phyloP scores from a whole-genome alignment of 1,140 invertebrate genomes.

The Macrobrachium rosenbergii region DNA sequence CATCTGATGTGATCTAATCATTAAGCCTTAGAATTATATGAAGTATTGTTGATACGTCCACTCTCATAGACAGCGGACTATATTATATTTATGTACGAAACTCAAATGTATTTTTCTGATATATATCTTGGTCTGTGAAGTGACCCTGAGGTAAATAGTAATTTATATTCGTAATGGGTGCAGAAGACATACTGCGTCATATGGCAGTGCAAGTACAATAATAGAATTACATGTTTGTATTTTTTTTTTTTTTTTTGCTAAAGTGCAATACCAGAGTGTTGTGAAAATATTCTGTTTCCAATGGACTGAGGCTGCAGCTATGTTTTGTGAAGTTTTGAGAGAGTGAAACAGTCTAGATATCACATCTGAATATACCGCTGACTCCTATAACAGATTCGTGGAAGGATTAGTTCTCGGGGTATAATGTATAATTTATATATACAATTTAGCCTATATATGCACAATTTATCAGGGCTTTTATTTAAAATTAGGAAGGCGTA shows the following conservation, averaged over 20 bases:
- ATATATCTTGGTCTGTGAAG: slow-evolving; percentile 11
- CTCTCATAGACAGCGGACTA: background rate
- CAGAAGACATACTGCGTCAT: slow-evolving; percentile 14
- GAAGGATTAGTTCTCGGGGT: too few relatives aligned
- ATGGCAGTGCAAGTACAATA: slow-evolving; percentile 42
- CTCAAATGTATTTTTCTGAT: slow-evolving; percentile 4
- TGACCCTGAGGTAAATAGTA: slow-evolving; percentile 6
- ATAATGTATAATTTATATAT: too few relatives aligned
- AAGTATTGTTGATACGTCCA: background rate
- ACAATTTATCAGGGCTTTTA: too few relatives aligned
- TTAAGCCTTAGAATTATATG: slow-evolving; percentile 9
- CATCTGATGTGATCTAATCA: background rate
- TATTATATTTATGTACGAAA: slow-evolving; percentile 31
- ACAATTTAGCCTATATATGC: too few relatives aligned
- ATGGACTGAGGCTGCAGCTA: too few relatives aligned
- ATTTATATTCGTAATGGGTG: slow-evolving; percentile 19
- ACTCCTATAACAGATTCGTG: too few relatives aligned
- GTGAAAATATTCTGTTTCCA: too few relatives aligned
- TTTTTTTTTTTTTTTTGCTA: slow-evolving; percentile 33
- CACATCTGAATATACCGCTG: too few relatives aligned
- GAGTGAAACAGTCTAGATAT: too few relatives aligned
- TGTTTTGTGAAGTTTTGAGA: too few relatives aligned
- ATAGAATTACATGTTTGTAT: slow-evolving; percentile 21
- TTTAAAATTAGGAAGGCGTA: too few relatives aligned
- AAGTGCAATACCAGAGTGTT: slow-evolving; percentile 37